Percentiles rank a stretch among this genome's conserved stretches.
Evolutionary conservation across 2,797 vertebrate species (phyloP).

Genomic region (Pseudotriccus pelzelni): DNA sequence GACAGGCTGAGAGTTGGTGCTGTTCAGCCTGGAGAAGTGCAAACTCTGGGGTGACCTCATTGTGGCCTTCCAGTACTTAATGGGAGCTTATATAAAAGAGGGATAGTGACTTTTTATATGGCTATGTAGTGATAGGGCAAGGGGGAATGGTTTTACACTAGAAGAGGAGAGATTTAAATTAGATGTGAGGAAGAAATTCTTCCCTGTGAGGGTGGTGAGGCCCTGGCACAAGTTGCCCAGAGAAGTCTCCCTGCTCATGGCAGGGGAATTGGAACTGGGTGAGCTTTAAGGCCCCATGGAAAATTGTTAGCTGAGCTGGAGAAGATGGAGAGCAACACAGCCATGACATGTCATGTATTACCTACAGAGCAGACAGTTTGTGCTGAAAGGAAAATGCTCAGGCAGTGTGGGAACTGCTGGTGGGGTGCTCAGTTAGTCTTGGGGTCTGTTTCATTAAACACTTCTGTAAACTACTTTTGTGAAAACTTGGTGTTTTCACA

Average conservation of each 20-base stretch:
- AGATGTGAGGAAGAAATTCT: not conserved
- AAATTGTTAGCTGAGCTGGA: not conserved
- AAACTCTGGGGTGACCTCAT: not conserved
- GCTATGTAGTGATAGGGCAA: not conserved
- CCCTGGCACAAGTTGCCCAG: not conserved
- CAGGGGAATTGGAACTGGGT: not conserved
- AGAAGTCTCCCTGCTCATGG: not conserved
- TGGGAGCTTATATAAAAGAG: not conserved
- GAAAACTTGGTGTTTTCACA: not conserved
- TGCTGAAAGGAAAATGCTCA: not conserved
- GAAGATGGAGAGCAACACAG: not conserved
- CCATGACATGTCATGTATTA: accelerated
- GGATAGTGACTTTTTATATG: not conserved
- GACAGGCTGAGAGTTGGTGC: not conserved
- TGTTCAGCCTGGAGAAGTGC: not conserved
- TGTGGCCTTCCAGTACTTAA: not conserved
- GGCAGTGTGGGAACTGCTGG: not conserved
- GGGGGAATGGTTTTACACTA: not conserved
- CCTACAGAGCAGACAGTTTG: not conserved
- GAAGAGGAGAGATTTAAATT: not conserved
- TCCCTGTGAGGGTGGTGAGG: not conserved
- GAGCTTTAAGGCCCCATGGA: not conserved
- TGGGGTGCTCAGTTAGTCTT: not conserved
- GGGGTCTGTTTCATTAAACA: not conserved
- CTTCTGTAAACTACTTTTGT: not conserved